Conservation (phyloP, 2,888 invertebrate genomes). For the Rhagium mordax region DNA sequence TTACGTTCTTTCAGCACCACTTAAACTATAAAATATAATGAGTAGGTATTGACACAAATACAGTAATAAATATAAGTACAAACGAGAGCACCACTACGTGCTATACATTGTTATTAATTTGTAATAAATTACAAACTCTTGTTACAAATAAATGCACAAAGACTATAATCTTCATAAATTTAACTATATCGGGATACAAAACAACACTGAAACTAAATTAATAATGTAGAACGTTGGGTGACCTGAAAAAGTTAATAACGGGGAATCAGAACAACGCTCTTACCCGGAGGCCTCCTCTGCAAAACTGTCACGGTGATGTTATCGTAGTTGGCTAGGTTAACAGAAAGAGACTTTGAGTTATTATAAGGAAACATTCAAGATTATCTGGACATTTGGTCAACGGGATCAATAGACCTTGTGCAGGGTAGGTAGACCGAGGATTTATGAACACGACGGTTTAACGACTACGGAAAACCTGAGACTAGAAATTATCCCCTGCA, state of each 20-base stretch:
- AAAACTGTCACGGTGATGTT: slow-evolving; percentile 27
- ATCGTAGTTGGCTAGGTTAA: slow-evolving; percentile 14
- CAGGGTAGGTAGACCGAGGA: slow-evolving; percentile 39
- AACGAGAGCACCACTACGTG: slow-evolving; percentile 1
- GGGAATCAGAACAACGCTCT: slow-evolving; percentile 10
- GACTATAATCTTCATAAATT: slow-evolving; percentile 30
- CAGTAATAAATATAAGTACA: slow-evolving; percentile 18
- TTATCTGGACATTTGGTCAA: slow-evolving; percentile 39
- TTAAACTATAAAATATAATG: slow-evolving; percentile 21
- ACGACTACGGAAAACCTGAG: slow-evolving; percentile 47
- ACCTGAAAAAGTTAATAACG: slow-evolving; percentile 26
- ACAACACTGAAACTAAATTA: slow-evolving; percentile 22
- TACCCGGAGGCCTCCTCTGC: slow-evolving; percentile 7
- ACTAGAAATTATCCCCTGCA: slow-evolving; percentile 46
- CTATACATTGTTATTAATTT: slow-evolving; percentile 19
- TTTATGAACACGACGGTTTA: slow-evolving; percentile 42
- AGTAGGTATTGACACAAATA: slow-evolving; percentile 22
- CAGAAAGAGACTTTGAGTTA: slow-evolving; percentile 23
- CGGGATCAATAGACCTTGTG: slow-evolving; percentile 38
- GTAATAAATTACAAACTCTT: slow-evolving; percentile 28
- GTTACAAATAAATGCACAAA: slow-evolving; percentile 1
- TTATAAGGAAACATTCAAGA: slow-evolving; percentile 34
- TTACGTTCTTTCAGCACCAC: background rate
- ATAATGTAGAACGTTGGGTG: slow-evolving; percentile 25
- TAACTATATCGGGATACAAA: slow-evolving; percentile 20